Percentiles rank a stretch among this genome's conserved stretches.
Evolutionary conservation across 2,888 invertebrate species (phyloP).

Genomic region (Trichogramma evanescens): DNA sequence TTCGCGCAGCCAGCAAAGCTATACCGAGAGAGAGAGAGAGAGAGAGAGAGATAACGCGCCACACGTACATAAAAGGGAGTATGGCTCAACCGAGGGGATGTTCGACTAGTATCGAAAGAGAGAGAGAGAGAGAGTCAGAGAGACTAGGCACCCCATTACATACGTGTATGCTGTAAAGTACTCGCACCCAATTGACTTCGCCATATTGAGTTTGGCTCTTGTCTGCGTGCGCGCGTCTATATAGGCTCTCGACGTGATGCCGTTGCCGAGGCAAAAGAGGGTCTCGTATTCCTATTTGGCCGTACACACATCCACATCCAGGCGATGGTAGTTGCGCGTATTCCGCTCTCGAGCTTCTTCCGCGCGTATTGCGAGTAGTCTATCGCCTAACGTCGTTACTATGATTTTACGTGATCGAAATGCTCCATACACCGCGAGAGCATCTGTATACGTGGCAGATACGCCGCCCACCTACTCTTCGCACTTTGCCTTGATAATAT

Average conservation of each 20-base stretch:
- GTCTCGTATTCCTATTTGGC: too few species aligned
- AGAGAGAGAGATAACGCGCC: conserved; percentile 10
- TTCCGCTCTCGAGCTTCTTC: conserved; percentile 29
- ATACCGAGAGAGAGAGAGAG: background rate
- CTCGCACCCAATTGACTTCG: conserved; percentile 43
- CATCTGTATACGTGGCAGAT: background rate
- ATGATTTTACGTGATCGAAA: conserved; percentile 42
- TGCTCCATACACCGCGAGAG: conserved; percentile 16
- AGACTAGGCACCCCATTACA: conserved; percentile 25
- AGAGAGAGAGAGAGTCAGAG: conserved; percentile 9
- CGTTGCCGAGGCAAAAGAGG: too few species aligned
- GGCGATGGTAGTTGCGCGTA: conserved; percentile 9
- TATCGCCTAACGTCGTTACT: conserved; percentile 34
- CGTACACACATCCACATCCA: too few species aligned
- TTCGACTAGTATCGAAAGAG: conserved; percentile 8
- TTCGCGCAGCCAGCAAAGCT: background rate
- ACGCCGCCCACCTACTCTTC: background rate
- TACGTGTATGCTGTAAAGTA: conserved; percentile 28
- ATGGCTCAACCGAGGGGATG: conserved; percentile 13
- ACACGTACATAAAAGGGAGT: conserved; percentile 9
- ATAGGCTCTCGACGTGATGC: conserved; percentile 23
- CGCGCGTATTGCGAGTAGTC: background rate
- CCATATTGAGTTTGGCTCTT: conserved; percentile 46
- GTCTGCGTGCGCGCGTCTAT: background rate
- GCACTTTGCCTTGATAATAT: background rate